A percentile compares a stretch with the other conserved stretches of the same genome.
These are phyloP conservation scores for Oryzias curvinotus DNA, from an alignment of 2,113 vertebrate genomes.

Conservation along the genomic window DNA sequence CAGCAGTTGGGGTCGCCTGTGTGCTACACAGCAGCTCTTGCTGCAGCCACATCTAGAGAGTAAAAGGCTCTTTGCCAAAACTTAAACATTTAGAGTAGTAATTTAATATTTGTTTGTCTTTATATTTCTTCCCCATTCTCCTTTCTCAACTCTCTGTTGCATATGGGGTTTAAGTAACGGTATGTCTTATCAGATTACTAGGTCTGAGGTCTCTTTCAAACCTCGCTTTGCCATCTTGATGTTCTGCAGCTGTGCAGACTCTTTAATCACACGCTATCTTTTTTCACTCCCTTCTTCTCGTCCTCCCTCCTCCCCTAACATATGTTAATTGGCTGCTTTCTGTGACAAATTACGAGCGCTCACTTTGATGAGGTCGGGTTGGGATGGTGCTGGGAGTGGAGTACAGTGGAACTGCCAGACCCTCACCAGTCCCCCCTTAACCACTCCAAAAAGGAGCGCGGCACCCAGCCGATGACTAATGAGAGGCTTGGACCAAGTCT, in stretches of 20 bases:
- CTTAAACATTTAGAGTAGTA: slow-evolving; percentile 75
- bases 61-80: slow-evolving; percentile 63
- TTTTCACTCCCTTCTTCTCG: slow-evolving; percentile 73
- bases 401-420: slow-evolving; percentile 86
- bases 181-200: slow-evolving; percentile 80
- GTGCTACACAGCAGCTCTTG: slow-evolving; percentile 63
- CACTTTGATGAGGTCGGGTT: slow-evolving; percentile 98
- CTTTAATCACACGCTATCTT: slow-evolving; percentile 98
- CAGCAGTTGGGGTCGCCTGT: slow-evolving; percentile 72
- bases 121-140: slow-evolving; percentile 55
- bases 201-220: slow-evolving; percentile 86
- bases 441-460: slow-evolving; percentile 89
- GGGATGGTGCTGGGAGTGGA: slow-evolving; percentile 91
- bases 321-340: slow-evolving; percentile 99
- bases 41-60: slow-evolving; percentile 51
- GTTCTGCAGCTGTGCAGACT: slow-evolving; percentile 91
- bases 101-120: slow-evolving; percentile 79
- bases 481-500: slow-evolving; percentile 82
- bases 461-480: slow-evolving; percentile 91
- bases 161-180: slow-evolving; percentile 76
- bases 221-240: slow-evolving; percentile 86
- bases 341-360: slow-evolving; percentile 99
- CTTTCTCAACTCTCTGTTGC: slow-evolving; percentile 27
- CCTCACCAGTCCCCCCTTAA: slow-evolving; percentile 82
- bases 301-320: slow-evolving; percentile 81